Conservation (phyloP, 2,797 vertebrate species). For the Rhabdomys pumilio region DNA sequence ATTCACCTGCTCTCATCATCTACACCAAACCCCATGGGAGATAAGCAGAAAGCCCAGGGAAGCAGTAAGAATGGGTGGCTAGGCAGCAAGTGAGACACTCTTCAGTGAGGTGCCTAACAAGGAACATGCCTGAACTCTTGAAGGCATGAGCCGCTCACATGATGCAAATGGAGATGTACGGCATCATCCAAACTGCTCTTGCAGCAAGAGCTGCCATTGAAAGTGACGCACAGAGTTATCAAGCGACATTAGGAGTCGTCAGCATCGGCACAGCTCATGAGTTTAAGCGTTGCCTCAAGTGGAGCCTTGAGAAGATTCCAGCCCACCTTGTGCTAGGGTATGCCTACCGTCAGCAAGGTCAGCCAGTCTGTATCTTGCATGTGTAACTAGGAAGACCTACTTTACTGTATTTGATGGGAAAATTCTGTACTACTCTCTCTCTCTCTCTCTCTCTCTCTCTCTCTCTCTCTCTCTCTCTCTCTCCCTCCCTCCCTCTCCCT, state of each 20-base stretch:
- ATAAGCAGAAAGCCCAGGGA: background rate
- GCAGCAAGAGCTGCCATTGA: background rate
- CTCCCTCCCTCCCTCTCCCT: too few species aligned
- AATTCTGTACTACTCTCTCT: background rate
- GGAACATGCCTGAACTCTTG: background rate
- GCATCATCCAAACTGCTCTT: background rate
- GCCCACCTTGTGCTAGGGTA: background rate
- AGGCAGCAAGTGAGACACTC: background rate
- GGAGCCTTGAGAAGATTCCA: background rate
- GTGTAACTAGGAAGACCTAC: background rate
- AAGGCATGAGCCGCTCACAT: background rate
- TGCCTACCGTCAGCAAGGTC: background rate
- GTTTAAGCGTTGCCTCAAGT: background rate
- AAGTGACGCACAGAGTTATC: background rate
- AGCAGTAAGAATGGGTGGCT: background rate
- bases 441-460: too few species aligned
- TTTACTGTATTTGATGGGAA: background rate
- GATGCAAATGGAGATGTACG: background rate
- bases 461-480: too few species aligned
- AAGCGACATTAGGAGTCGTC: background rate
- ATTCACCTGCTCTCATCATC: background rate
- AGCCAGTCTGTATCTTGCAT: background rate
- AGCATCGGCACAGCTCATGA: background rate
- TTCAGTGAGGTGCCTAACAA: conserved; percentile 5
- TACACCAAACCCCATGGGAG: background rate